Evolutionary conservation across 1,140 invertebrate species (phyloP).

Genomic region (Nephotettix cincticeps): DNA sequence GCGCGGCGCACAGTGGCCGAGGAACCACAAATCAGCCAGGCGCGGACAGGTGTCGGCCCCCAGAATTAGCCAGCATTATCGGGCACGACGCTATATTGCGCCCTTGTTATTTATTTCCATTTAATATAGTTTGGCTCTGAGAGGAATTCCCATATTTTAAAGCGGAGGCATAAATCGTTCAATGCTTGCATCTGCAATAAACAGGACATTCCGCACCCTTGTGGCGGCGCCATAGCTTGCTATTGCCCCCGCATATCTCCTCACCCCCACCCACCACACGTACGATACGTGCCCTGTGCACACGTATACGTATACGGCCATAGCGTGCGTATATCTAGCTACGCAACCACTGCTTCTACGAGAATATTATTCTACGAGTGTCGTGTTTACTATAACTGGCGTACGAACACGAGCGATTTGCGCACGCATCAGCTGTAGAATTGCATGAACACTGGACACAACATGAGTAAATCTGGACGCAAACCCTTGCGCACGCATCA

Average conservation of each 20-base stretch:
- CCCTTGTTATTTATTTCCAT: constrained; percentile 28
- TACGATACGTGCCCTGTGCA: too few relatives aligned
- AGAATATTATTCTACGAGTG: too few relatives aligned
- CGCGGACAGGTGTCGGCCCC: neutral
- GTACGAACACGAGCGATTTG: too few relatives aligned
- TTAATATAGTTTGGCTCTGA: constrained; percentile 19
- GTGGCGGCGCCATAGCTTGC: neutral
- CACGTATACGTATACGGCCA: too few relatives aligned
- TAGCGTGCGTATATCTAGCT: too few relatives aligned
- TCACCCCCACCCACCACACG: neutral
- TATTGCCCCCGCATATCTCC: neutral
- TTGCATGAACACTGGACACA: too few relatives aligned
- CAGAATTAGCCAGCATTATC: neutral
- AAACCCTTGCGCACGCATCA: too few relatives aligned
- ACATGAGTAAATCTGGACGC: too few relatives aligned
- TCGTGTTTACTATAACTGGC: too few relatives aligned
- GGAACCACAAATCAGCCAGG: neutral
- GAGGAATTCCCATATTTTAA: constrained; percentile 30
- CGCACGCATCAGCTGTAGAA: too few relatives aligned
- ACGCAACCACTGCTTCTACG: too few relatives aligned
- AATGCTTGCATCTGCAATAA: constrained; percentile 22
- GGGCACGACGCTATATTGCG: neutral
- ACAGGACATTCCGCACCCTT: constrained; percentile 24
- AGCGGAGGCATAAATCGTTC: constrained; percentile 29
- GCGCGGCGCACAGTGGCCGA: too few relatives aligned